Evolutionary conservation across 2,113 vertebrate species (phyloP).

Genomic region (Prolemur simus): DNA sequence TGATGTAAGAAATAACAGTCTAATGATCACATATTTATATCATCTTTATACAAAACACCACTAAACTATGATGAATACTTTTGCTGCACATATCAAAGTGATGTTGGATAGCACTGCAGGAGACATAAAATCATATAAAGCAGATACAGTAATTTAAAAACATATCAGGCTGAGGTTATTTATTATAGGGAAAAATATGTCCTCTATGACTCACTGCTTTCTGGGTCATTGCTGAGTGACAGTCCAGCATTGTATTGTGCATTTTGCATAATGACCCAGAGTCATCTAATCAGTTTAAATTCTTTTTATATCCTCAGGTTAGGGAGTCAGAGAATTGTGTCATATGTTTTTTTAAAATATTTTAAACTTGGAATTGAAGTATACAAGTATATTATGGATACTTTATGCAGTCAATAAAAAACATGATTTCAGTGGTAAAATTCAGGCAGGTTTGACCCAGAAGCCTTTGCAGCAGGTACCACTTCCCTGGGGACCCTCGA

Average conservation of each 20-base stretch:
- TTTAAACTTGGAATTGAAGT: neutral
- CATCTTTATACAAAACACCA: neutral
- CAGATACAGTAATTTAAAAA: conserved; percentile 38
- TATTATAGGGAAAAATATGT: conserved; percentile 24
- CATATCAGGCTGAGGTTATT: neutral
- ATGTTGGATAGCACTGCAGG: neutral
- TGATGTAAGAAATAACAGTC: neutral
- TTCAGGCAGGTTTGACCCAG: neutral
- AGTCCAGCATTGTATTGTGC: conserved; percentile 2
- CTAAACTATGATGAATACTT: neutral
- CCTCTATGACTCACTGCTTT: conserved; percentile 43
- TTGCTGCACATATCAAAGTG: neutral
- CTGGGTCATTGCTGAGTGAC: conserved; percentile 55
- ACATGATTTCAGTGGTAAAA: neutral
- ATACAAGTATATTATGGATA: neutral
- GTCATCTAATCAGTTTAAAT: conserved; percentile 60
- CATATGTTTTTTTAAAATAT: neutral
- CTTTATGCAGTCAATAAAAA: neutral
- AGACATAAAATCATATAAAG: conserved; percentile 34
- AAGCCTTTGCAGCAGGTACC: neutral
- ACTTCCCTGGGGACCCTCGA: too few relatives aligned
- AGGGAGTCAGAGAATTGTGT: conserved; percentile 40
- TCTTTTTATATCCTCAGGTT: conserved; percentile 60
- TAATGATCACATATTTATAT: neutral
- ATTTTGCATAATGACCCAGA: conserved; percentile 55